Percentiles rank a stretch among this genome's conserved stretches.
These are phyloP conservation scores for Steatocranus sp. DNA, from an alignment of 2,797 vertebrate species.

Conservation along the genomic window DNA sequence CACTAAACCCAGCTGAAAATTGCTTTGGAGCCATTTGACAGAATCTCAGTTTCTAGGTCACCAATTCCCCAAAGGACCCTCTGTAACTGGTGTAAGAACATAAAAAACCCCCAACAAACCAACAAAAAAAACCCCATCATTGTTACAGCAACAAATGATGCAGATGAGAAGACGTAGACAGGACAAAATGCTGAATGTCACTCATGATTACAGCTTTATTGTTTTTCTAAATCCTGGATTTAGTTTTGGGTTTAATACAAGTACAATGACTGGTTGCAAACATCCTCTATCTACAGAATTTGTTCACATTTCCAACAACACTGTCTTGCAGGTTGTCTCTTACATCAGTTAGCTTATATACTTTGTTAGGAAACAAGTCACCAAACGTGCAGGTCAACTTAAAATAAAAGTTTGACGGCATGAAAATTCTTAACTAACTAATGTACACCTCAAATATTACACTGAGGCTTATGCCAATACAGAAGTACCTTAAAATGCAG, in stretches of 20 bases:
- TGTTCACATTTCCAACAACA: neutral
- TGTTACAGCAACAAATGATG: slow-evolving; percentile 15
- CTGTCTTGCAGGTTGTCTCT: neutral
- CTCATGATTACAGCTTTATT: neutral
- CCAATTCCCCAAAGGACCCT: slow-evolving; percentile 12
- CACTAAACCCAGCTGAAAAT: slow-evolving; percentile 18
- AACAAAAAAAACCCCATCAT: rapidly evolving
- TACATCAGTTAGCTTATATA: neutral
- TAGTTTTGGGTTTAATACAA: neutral
- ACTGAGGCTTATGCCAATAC: neutral
- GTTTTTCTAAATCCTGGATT: slow-evolving; percentile 18
- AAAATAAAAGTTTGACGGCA: neutral
- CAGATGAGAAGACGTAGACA: slow-evolving; percentile 11
- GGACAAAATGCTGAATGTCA: neutral
- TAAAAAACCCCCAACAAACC: rapidly evolving
- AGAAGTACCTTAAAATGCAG: neutral
- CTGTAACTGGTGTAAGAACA: slow-evolving; percentile 16
- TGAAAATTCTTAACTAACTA: neutral
- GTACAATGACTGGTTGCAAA: neutral
- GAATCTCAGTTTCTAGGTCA: slow-evolving; percentile 48
- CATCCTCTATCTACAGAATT: neutral
- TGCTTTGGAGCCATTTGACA: slow-evolving; percentile 25
- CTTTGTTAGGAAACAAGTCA: neutral
- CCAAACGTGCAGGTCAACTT: neutral
- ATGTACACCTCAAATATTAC: neutral